Conservation (phyloP, 2,888 invertebrate species). For the Chrysomela aeneicollis region DNA sequence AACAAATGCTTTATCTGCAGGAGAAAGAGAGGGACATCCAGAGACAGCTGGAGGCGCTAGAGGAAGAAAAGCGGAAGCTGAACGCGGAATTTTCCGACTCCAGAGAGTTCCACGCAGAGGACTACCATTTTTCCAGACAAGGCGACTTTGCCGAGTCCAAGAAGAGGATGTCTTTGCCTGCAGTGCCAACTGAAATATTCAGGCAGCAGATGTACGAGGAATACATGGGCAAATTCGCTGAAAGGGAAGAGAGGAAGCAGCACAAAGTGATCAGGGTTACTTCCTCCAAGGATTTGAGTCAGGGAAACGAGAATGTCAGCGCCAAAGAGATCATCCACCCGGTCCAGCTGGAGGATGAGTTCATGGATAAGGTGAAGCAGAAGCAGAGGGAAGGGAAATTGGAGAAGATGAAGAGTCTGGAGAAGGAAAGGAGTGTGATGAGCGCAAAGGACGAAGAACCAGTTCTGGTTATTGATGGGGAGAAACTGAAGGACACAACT, state of each 20-base stretch:
- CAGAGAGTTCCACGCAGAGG: conserved; percentile 61
- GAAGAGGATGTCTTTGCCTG: conserved; percentile 48
- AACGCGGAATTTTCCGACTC: conserved; percentile 57
- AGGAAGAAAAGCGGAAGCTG: conserved; percentile 64
- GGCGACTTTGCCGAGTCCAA: conserved; percentile 61
- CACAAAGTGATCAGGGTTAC: conserved; percentile 84
- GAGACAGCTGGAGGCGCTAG: conserved; percentile 70
- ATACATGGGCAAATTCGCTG: conserved; percentile 80
- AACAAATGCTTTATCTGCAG: conserved; percentile 71
- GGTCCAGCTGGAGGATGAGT: conserved; percentile 75
- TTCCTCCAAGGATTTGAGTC: conserved; percentile 54
- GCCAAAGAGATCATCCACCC: conserved; percentile 58
- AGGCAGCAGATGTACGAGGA: conserved; percentile 86
- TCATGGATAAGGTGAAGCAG: conserved; percentile 78
- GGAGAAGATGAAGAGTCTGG: conserved; percentile 46
- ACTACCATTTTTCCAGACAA: conserved; percentile 61
- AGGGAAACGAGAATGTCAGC: conserved; percentile 32
- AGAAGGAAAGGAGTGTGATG: conserved; percentile 23
- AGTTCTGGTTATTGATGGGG: conserved; percentile 72
- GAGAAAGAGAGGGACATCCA: conserved; percentile 75
- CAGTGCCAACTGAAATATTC: conserved; percentile 73
- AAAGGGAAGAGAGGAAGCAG: conserved; percentile 79
- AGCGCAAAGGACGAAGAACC: conserved; percentile 47
- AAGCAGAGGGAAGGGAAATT: conserved; percentile 67
- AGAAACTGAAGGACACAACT: conserved; percentile 68